Base-by-base conservation (phyloP, 2,113 vertebrate genomes). In the Mirounga angustirostris region DNA sequence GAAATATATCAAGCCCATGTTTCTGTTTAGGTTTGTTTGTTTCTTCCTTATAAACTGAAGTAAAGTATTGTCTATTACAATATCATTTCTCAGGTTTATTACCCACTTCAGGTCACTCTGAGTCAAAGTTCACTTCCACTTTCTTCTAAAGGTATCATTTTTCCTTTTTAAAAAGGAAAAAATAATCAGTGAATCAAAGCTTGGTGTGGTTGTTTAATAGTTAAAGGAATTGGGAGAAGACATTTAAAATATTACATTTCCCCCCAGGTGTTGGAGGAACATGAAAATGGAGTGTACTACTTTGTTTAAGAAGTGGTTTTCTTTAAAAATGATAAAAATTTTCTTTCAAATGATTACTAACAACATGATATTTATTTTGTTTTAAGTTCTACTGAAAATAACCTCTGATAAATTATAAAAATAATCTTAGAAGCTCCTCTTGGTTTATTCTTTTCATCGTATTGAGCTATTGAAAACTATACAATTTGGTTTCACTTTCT, bases 401-500 rank as follows among this genome's bases (percentile, higher is more conserved):
- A 81, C 26, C 18, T 83, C 74, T 93, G 59, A 59, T 90, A 92
- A 93, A 95, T 78, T 78, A 80, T 95, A 84, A 97, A 96, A 97
- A 67, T 84, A 97, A 88, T 85, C 16, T 96, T 30, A 21, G 67
- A 4, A 1, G 7, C 43, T 88, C 54, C 19, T 90, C 13, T 80
- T 90, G 13, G 5, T 89, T 88, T 86, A 19, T 94, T 92, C 79
- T 92, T 95, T 91, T 92, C 56, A 89, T 93, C 24, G 40, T 87
- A 67, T 63, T 95, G 73, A 78, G 33, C 63, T 97, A 84, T 61
- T 95, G 86, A 97, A 93, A 91, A 96, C 89, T 76, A 92, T 63
- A 88, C 58, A 52, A 81, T 63, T 89, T 92, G 80, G 82, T 94
- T 94, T 98, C 98, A 97, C 92, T 98, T 97, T 97, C 94, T 95